phyloP scores from a whole-genome alignment of 1,140 invertebrate species.

The Aphis gossypii region DNA sequence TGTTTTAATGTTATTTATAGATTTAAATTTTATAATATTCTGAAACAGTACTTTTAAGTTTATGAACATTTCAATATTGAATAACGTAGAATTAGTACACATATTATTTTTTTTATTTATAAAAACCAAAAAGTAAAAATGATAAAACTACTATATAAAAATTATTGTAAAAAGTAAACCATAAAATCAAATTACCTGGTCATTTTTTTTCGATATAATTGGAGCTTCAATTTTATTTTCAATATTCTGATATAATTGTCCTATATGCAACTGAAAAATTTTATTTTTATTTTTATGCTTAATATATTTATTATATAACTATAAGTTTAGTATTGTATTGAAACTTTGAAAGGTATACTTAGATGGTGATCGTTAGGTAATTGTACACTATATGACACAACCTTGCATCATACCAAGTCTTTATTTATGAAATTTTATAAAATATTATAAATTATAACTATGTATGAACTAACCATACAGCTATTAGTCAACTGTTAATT shows the following conservation, averaged over 20 bases:
- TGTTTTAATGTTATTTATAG: too few relatives aligned
- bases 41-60: too few relatives aligned
- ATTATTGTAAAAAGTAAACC: neutral
- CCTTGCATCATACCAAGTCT: too few relatives aligned
- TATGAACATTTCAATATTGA: too few relatives aligned
- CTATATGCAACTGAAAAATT: constrained; percentile 32
- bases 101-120: too few relatives aligned
- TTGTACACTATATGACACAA: neutral
- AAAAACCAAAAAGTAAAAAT: too few relatives aligned
- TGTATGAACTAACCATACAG: neutral
- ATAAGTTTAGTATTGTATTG: neutral
- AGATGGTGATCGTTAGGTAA: neutral
- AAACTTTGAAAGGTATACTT: neutral
- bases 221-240: neutral
- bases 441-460: neutral
- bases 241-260: constrained; percentile 19
- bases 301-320: neutral
- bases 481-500: too few relatives aligned
- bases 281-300: neutral
- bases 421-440: neutral
- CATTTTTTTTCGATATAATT: too few relatives aligned
- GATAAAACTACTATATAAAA: too few relatives aligned
- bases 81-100: too few relatives aligned
- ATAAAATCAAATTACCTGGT: neutral
- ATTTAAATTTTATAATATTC: too few relatives aligned